These are phyloP conservation scores for Aix galericulata DNA, from an alignment of 2,113 vertebrate species.

Conservation along the genomic window DNA sequence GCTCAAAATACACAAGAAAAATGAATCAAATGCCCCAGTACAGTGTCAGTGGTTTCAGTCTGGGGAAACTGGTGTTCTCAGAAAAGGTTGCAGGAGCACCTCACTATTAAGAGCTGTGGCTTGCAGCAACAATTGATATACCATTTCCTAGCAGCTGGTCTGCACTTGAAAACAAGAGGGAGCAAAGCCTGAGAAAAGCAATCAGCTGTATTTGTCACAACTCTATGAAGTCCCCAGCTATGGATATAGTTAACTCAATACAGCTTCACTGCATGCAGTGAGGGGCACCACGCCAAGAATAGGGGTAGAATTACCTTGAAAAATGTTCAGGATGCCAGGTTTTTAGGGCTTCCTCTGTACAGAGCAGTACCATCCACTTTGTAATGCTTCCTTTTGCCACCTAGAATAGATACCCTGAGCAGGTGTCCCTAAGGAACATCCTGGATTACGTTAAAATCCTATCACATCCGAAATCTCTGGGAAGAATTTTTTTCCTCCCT, in stretches of 20 bases:
- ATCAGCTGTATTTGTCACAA: conserved; percentile 35
- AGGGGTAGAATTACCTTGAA: background rate
- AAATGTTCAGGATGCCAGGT: background rate
- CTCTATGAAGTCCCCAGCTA: background rate
- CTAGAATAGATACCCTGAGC: background rate
- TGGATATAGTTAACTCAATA: background rate
- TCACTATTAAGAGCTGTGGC: background rate
- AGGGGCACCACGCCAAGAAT: background rate
- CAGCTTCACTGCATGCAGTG: background rate
- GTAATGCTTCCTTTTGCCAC: background rate
- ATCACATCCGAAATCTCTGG: background rate
- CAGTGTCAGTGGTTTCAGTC: background rate
- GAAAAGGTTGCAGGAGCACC: background rate
- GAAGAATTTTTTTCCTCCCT: background rate
- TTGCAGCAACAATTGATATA: background rate
- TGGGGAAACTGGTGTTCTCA: background rate
- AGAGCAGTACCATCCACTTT: background rate
- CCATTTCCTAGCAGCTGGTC: conserved; percentile 18
- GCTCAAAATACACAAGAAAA: conserved; percentile 30
- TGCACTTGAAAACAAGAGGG: conserved; percentile 23
- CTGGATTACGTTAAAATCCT: conserved; percentile 15
- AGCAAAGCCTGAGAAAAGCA: background rate
- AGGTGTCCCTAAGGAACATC: background rate
- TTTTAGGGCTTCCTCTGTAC: background rate
- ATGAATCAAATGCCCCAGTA: background rate